Base-by-base conservation (phyloP, 2,113 vertebrate genomes). In the Mellivora capensis region DNA sequence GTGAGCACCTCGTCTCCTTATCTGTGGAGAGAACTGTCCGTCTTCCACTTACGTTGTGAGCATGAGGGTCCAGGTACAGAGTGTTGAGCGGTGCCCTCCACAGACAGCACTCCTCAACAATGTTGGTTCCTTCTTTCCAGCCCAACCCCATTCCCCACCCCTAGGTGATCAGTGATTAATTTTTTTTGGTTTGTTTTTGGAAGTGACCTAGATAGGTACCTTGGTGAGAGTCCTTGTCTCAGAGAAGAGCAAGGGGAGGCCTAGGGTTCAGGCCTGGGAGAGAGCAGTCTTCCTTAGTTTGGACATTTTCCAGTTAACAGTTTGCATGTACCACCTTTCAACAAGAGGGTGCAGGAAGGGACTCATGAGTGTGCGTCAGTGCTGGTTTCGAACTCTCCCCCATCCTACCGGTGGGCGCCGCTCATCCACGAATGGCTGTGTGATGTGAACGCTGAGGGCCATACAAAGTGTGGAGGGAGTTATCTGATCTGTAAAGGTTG, bases 401-500 rank as follows among this genome's bases (percentile, higher is more conserved):
- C 10, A 5, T 3, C 27, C 11, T 20, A 0, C 1, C 3, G 0
- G 6, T 6, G 47, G 67, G n/a, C 0, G 0, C 7, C 0, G 0
- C 25, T 62, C 3, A 0, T 21, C 34, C 3, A 13, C 4, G 25
- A 20, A 3, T 0, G 57, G 64, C 74, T 20, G 7, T 54, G 57
- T 29, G 89, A 29, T 34, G 37, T 1, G 4, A 31, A n/a, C 49
- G 9, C 2, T 0, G 71, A 29, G 59, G 18, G 31, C 0, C 4
- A 0, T 39, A 0, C 3, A 0, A 37, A 21, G 14, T 47, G 7
- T 6, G 34, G 49, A 25, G 54, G 29, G 39, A 11, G 31, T 37
- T n/a, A 25, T 90, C 18, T 11, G 3, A 2, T 25, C 23, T 54
- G 61, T 7, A 14, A 39, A 79, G 1, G 34, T 3, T 44, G 39